phyloP scores from a whole-genome alignment of 2,797 vertebrate species.

The Amphiprion clarkii region DNA sequence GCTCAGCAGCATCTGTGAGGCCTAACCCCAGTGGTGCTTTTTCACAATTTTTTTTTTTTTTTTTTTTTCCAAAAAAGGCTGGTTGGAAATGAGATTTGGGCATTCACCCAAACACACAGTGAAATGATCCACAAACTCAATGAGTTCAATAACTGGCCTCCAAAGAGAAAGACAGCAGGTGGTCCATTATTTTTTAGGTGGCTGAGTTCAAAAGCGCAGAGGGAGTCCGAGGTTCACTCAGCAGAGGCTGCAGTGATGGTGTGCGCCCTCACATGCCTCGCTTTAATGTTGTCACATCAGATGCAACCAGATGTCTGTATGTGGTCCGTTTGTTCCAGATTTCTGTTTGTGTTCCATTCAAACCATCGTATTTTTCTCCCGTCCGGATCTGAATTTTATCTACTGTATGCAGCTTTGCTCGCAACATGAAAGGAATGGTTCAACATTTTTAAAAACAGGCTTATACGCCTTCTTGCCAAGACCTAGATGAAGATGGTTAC shows the following conservation, averaged over 20 bases:
- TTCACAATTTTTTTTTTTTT: background rate
- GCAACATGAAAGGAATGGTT: background rate
- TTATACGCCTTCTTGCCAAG: background rate
- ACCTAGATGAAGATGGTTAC: background rate
- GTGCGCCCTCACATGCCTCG: constrained; percentile 31
- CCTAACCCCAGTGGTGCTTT: constrained; percentile 33
- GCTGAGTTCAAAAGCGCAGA: constrained; percentile 48
- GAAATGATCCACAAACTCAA: constrained; percentile 41
- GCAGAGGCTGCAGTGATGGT: constrained; percentile 17
- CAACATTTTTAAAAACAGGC: background rate
- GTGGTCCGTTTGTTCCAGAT: constrained; percentile 34
- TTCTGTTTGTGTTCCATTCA: constrained; percentile 24
- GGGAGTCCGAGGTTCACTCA: constrained; percentile 41
- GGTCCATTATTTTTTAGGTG: constrained; percentile 55
- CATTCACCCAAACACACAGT: constrained; percentile 16
- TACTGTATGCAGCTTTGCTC: background rate
- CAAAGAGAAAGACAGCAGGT: constrained; percentile 53
- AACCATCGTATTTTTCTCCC: constrained; percentile 4
- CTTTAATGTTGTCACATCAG: constrained; percentile 59
- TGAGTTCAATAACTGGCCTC: constrained; percentile 43
- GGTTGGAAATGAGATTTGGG: constrained; percentile 48
- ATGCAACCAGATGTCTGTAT: constrained; percentile 54
- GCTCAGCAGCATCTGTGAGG: constrained; percentile 13
- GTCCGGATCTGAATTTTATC: background rate
- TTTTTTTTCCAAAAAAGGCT: constrained; percentile 23